These are phyloP conservation scores for Napeogenes inachia DNA, from an alignment of 2,888 invertebrate species.

Conservation along the genomic window DNA sequence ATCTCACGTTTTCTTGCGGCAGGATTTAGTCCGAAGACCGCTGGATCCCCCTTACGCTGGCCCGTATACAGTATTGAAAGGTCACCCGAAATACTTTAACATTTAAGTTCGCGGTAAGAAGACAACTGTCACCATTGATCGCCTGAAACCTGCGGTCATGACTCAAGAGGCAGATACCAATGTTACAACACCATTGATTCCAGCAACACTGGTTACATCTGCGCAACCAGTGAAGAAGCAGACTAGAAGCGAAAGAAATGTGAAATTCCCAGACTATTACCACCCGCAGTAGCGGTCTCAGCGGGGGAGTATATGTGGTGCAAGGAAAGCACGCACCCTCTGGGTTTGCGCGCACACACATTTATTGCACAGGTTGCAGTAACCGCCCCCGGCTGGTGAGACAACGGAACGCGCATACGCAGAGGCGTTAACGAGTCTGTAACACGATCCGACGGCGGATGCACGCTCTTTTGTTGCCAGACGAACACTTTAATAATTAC, in stretches of 20 bases:
- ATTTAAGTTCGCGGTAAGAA: conserved; percentile 15
- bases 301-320: conserved; percentile 1
- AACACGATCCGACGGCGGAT: too few species aligned
- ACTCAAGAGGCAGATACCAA: not conserved
- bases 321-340: too few species aligned
- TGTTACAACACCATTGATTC: not conserved
- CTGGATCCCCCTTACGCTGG: conserved; percentile 20
- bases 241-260: conserved; percentile 8
- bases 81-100: conserved; percentile 9
- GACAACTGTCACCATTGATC: conserved; percentile 13
- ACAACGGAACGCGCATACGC: too few species aligned
- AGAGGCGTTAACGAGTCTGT: too few species aligned
- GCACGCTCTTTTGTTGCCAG: too few species aligned
- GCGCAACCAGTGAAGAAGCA: not conserved
- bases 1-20: conserved; percentile 12
- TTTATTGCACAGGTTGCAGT: too few species aligned
- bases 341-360: too few species aligned
- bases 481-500: too few species aligned
- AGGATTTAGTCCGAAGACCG: conserved; percentile 13
- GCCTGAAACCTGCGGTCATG: conserved; percentile 20
- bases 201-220: too few species aligned
- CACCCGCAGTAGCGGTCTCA: conserved; percentile 22
- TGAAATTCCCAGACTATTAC: conserved; percentile 17
- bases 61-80: conserved; percentile 19
- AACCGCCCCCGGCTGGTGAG: too few species aligned